Base-by-base conservation (phyloP, 1,140 invertebrate genomes). In the Sarcophaga peregrina region DNA sequence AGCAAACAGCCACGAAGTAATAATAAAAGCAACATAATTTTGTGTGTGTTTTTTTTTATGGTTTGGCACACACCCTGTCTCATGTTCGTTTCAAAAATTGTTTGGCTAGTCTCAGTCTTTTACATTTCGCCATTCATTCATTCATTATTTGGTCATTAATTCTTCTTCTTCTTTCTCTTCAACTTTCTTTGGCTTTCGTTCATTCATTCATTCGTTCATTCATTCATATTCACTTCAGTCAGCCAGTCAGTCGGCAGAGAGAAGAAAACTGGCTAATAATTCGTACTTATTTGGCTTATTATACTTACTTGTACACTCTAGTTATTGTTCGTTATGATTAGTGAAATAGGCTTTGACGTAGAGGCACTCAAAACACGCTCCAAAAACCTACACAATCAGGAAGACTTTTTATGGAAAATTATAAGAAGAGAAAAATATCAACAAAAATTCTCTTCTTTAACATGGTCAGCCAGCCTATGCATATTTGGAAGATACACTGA, bases 41-140 rank as follows among this genome's bases (percentile, higher is more conserved):
- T 37, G 25, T 37, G 25, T 37, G 1, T 37, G 25, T 37, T 37
- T 86, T 87, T 89, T 89, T 89, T 89, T 89, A 89, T 89, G 88
- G 88, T 89, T 89, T 89, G 86, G 87, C 88, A 89, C 88, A 89
- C 88, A 88, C 88, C 88, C 87, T 86, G 87, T 48, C 37, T 48
- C 45, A 75, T 75, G 37, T 75, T 74, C 72, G 10, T 46, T 58
- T 68, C 6, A 20, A 37, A 37, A 68, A 68, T 25, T 20, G 17
- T 8, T 5, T 62, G 58, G 58, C 73, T 75, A 47, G 8, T 75
- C n/a, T n/a, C 25, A 5, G 17, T 73, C 11, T 13, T 13, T 13
- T 58, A 1, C 25, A 37, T 37, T 74, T 74, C 72, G 25, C 25
- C 25, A 37, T 74, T 74, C 72, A 37, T 74, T 25, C 72, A 74